Percentiles rank a stretch among this genome's conserved stretches.
phyloP scores from a whole-genome alignment of 2,113 vertebrate species.

The Xyrauchen texanus region DNA sequence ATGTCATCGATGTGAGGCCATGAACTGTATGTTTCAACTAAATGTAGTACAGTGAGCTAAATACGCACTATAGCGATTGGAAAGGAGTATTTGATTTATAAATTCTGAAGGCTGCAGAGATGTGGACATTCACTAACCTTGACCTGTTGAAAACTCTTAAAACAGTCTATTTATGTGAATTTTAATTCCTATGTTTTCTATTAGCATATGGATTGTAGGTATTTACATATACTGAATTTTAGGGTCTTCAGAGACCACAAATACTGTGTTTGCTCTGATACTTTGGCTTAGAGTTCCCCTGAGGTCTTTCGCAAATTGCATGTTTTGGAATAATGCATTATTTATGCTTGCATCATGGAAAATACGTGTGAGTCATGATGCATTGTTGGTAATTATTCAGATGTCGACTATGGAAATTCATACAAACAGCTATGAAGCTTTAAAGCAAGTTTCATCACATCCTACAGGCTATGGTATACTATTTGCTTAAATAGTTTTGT shows the following conservation, averaged over 20 bases:
- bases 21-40: conserved; percentile 5
- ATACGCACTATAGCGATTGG: background rate
- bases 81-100: background rate
- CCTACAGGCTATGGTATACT: no score
- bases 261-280: background rate
- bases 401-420: background rate
- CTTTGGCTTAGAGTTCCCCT: no score
- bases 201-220: background rate
- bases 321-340: background rate
- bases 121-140: background rate
- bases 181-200: background rate
- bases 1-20: background rate
- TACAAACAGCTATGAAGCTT: no score
- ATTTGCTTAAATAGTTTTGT: no score
- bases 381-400: background rate
- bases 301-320: no score
- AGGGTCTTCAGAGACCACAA: background rate
- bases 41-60: background rate
- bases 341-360: background rate
- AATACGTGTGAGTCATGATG: background rate
- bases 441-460: background rate
- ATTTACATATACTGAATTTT: background rate
- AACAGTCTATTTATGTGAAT: background rate
- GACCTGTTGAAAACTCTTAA: background rate
- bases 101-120: background rate